phyloP scores from a whole-genome alignment of 2,113 vertebrate species.

The Strix aluco region DNA sequence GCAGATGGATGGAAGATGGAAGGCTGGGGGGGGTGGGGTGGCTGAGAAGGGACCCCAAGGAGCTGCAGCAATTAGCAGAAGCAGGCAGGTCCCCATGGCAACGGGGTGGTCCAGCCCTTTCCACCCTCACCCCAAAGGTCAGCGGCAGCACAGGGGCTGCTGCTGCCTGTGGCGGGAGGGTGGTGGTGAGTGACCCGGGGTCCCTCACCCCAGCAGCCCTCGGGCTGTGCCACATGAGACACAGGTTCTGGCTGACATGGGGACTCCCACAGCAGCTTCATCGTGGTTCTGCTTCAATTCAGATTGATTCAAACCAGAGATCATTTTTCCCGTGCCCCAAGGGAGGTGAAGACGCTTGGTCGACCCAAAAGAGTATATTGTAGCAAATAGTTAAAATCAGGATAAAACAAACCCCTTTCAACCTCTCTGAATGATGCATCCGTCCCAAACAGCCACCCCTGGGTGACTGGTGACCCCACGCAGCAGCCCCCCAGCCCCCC shows the following conservation, averaged over 20 bases:
- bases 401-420: background rate
- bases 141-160: background rate
- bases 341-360: background rate
- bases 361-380: background rate
- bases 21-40: background rate
- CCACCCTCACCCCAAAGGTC: background rate
- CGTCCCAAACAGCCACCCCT: background rate
- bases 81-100: background rate
- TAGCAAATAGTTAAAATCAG: background rate
- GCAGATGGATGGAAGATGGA: background rate
- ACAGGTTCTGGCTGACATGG: background rate
- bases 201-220: background rate
- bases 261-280: background rate
- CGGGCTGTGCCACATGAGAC: fast-evolving
- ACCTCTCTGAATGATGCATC: background rate
- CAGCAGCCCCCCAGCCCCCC: background rate
- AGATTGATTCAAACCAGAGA: background rate
- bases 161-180: background rate
- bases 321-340: background rate
- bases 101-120: fast-evolving
- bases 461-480: background rate
- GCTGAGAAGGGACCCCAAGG: background rate
- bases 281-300: background rate
- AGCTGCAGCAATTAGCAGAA: background rate
- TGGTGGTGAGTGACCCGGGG: fast-evolving